Evolutionary conservation across 2,797 vertebrate genomes (phyloP).

Genomic region (Danionella dracula): DNA sequence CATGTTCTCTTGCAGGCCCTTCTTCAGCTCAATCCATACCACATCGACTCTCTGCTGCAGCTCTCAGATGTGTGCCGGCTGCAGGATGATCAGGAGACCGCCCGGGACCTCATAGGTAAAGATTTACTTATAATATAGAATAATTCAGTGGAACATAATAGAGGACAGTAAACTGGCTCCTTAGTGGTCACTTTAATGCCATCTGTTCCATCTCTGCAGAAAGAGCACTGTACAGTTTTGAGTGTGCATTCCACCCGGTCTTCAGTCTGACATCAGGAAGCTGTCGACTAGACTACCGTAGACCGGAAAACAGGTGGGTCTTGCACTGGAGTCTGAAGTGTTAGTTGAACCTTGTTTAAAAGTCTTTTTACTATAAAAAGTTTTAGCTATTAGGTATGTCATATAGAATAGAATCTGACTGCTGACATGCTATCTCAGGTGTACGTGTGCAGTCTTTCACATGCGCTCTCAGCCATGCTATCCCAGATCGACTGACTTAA

Average conservation of each 20-base stretch:
- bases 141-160: background rate
- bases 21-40: conserved; percentile 88
- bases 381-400: too few relatives aligned
- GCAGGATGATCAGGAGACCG: conserved; percentile 97
- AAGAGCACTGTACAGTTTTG: conserved; percentile 88
- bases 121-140: background rate
- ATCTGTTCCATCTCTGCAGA: conserved; percentile 63
- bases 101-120: conserved; percentile 76
- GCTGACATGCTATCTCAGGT: too few relatives aligned
- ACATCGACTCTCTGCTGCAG: conserved; percentile 92
- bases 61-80: conserved; percentile 93
- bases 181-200: too few relatives aligned
- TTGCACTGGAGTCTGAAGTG: background rate
- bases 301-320: conserved; percentile 88
- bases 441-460: too few relatives aligned
- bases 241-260: conserved; percentile 89
- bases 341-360: too few relatives aligned
- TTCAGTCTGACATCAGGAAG: conserved; percentile 90
- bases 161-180: too few relatives aligned
- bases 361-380: too few relatives aligned
- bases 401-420: too few relatives aligned
- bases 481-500: too few relatives aligned
- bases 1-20: conserved; percentile 68
- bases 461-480: too few relatives aligned
- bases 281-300: conserved; percentile 87